A percentile compares a stretch with the other conserved stretches of the same genome.
Conservation (phyloP, 2,113 vertebrate species). For the Nicator chloris region DNA sequence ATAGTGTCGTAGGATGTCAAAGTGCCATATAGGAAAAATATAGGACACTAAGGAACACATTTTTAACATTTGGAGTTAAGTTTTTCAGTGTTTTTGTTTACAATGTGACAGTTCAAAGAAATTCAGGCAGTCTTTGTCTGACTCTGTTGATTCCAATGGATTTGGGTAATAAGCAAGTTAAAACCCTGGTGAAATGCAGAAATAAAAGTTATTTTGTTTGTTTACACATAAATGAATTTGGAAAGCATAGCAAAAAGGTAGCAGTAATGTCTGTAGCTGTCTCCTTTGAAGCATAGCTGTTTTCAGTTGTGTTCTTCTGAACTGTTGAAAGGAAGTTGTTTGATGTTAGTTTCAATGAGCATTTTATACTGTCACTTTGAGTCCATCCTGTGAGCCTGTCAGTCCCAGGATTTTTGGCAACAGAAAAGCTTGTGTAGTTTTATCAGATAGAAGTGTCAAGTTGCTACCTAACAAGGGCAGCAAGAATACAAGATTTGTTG, state of each 20-base stretch:
- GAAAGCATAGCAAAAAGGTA: not conserved
- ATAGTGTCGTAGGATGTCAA: not conserved
- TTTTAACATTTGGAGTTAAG: not conserved
- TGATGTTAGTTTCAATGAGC: not conserved
- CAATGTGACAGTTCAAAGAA: not conserved
- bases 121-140: not conserved
- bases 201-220: slow-evolving; percentile 13
- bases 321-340: not conserved
- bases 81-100: slow-evolving; percentile 32
- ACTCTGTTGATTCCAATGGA: not conserved
- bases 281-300: not conserved
- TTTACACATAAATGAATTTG: not conserved
- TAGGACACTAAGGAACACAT: not conserved
- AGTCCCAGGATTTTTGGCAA: not conserved
- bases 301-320: not conserved
- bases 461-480: not conserved
- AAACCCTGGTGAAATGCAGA: slow-evolving; percentile 16
- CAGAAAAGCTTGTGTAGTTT: not conserved
- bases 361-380: not conserved
- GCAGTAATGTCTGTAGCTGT: not conserved
- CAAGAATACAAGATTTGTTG: not conserved
- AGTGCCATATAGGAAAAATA: not conserved
- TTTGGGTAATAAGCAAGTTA: not conserved
- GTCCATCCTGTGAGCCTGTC: not conserved
- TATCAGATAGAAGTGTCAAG: not conserved